These are phyloP conservation scores for Athene cunicularia DNA, from an alignment of 2,113 vertebrate genomes.

Conservation along the genomic window DNA sequence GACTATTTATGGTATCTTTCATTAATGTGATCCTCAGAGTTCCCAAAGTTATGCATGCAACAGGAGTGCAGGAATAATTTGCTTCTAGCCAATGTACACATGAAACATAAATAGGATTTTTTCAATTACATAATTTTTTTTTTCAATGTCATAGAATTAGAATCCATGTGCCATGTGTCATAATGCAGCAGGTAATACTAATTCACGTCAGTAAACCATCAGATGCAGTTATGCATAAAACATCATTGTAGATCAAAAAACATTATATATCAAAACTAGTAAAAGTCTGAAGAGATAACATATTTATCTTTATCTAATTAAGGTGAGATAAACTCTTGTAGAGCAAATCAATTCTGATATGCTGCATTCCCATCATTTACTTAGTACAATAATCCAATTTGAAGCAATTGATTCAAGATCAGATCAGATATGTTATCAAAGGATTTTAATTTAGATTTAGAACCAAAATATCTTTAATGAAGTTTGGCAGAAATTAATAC, in stretches of 20 bases:
- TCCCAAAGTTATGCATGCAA: neutral
- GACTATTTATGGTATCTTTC: neutral
- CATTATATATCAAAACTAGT: neutral
- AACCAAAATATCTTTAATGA: constrained; percentile 20
- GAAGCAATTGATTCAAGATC: constrained; percentile 1
- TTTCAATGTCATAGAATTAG: neutral
- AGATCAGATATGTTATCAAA: constrained; percentile 27
- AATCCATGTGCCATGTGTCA: neutral
- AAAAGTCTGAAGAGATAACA: neutral
- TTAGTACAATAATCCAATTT: constrained; percentile 1
- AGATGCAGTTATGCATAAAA: constrained; percentile 31
- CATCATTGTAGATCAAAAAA: neutral
- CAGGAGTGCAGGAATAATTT: neutral
- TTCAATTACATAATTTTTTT: constrained; percentile 31
- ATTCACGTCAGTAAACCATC: constrained; percentile 2
- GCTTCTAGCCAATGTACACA: neutral
- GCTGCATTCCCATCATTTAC: neutral
- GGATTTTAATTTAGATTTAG: constrained; percentile 25
- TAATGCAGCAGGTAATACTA: neutral
- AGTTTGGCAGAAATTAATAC: constrained; percentile 6
- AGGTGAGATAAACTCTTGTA: constrained; percentile 1
- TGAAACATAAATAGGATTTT: constrained; percentile 3
- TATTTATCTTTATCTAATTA: constrained; percentile 19
- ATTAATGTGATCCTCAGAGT: neutral
- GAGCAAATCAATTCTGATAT: constrained; percentile 20